phyloP scores from a whole-genome alignment of 2,113 vertebrate genomes.

The Panthera leo region DNA sequence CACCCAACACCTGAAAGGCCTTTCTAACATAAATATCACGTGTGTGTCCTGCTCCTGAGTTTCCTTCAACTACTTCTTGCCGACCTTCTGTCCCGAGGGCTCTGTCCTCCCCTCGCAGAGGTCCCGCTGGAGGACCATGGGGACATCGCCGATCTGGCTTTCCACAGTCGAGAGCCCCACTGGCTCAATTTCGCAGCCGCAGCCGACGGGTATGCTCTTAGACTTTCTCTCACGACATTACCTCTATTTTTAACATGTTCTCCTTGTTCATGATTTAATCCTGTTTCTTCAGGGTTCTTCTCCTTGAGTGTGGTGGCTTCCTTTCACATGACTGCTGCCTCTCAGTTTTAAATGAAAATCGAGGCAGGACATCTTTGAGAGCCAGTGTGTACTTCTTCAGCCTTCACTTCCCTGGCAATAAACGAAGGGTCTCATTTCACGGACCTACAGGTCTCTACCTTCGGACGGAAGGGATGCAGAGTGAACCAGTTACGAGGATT shows the following conservation, averaged over 20 bases:
- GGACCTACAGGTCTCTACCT: neutral
- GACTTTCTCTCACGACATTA: too few species aligned
- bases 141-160: neutral
- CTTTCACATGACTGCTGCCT: neutral
- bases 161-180: neutral
- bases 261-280: neutral
- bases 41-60: neutral
- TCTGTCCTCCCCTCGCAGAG: neutral
- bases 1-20: neutral
- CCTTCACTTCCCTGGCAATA: neutral
- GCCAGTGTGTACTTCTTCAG: neutral
- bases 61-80: neutral
- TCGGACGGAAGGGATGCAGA: too few species aligned
- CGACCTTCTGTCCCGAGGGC: neutral
- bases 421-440: neutral
- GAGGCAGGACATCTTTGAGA: neutral
- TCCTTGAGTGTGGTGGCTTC: neutral
- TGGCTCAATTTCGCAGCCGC: neutral
- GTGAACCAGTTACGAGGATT: rapidly evolving
- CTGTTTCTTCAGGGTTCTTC: neutral
- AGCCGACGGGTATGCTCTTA: neutral
- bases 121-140: neutral
- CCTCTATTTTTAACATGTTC: neutral
- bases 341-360: neutral
- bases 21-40: neutral